phyloP scores from a whole-genome alignment of 2,888 invertebrate genomes.

The Trachelus troglodyta region DNA sequence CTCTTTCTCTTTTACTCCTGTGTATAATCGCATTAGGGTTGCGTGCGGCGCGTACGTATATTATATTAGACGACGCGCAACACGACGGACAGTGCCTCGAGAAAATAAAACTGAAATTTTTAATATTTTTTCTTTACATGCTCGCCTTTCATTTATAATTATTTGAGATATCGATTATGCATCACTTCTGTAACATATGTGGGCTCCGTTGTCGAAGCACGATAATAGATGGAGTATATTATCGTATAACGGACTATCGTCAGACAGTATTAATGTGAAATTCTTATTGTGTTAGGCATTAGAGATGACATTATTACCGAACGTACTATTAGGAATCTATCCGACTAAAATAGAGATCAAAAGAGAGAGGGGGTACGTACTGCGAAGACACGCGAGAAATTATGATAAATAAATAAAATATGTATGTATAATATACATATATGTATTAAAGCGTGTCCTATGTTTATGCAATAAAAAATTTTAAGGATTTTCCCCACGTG shows the following conservation, averaged over 20 bases:
- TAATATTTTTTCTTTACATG: not conserved
- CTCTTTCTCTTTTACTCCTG: not conserved
- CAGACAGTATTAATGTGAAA: not conserved
- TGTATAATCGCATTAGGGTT: not conserved
- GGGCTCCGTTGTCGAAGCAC: not conserved
- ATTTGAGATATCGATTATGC: not conserved
- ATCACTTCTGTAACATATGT: not conserved
- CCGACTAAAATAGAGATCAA: not conserved
- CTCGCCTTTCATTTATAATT: not conserved
- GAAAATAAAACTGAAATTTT: not conserved
- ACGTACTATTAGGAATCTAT: not conserved
- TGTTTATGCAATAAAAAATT: slow-evolving; percentile 17
- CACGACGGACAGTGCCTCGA: not conserved
- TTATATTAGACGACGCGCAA: not conserved
- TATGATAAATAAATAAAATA: slow-evolving; percentile 6
- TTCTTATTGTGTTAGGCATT: not conserved
- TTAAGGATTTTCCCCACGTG: slow-evolving; percentile 4
- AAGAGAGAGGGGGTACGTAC: not conserved
- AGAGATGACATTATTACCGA: not conserved
- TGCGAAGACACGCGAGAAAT: not conserved
- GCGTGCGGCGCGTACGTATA: not conserved
- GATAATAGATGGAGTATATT: not conserved
- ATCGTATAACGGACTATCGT: not conserved
- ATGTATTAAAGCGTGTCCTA: slow-evolving; percentile 17
- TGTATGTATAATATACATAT: slow-evolving; percentile 13